phyloP scores from a whole-genome alignment of 2,888 invertebrate genomes.

The Stramonita haemastoma region DNA sequence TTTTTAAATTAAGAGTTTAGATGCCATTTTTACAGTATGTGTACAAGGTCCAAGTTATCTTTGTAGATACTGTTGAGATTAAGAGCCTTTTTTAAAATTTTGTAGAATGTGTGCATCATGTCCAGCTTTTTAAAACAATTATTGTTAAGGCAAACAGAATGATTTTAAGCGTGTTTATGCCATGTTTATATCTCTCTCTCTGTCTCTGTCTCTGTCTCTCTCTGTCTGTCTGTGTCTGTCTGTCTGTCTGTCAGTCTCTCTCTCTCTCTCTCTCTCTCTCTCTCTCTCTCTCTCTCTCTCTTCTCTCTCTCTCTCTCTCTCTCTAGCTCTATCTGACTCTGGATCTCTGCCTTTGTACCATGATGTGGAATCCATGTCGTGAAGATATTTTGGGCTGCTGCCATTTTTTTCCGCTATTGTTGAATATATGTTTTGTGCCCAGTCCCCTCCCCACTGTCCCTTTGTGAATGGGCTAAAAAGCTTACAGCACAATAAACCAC shows the following conservation, averaged over 20 bases:
- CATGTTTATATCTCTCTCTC: neutral
- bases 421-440: too few relatives aligned
- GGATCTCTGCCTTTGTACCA: too few relatives aligned
- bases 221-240: neutral
- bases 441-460: too few relatives aligned
- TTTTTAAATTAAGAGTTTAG: too few relatives aligned
- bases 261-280: neutral
- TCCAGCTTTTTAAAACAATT: neutral
- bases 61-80: neutral
- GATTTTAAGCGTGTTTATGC: neutral
- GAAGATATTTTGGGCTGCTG: too few relatives aligned
- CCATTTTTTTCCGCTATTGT: too few relatives aligned
- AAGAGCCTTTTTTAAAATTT: neutral
- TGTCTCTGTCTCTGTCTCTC: too few relatives aligned
- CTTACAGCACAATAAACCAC: too few relatives aligned
- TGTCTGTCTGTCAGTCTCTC: neutral
- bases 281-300: neutral
- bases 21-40: neutral
- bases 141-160: neutral
- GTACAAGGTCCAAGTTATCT: neutral
- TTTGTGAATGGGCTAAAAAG: too few relatives aligned
- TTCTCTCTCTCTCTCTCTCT: too few relatives aligned
- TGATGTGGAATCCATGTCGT: too few relatives aligned
- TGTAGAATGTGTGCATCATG: neutral
- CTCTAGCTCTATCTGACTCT: too few relatives aligned